Evolutionary conservation across 2,113 vertebrate genomes (phyloP).

Genomic region (Scomber japonicus): DNA sequence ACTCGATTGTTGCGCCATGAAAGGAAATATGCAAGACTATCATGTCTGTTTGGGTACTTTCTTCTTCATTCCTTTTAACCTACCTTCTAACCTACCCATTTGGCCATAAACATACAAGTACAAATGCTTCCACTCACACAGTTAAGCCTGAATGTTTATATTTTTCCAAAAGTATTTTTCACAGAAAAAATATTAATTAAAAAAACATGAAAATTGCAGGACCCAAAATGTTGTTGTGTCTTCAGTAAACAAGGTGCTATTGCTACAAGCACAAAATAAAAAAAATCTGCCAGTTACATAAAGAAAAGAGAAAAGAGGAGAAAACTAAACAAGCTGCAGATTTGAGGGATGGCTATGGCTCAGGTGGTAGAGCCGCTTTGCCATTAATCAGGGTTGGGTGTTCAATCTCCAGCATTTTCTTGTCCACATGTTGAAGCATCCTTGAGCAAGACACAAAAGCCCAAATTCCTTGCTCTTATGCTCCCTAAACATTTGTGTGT

Average conservation of each 20-base stretch:
- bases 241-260: neutral
- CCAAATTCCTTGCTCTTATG: neutral
- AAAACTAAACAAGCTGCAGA: no score
- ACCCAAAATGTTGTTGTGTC: neutral
- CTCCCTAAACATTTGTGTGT: neutral
- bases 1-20: constrained; percentile 64
- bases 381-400: neutral
- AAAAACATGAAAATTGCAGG: no score
- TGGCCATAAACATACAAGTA: neutral
- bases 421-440: neutral
- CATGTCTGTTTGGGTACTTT: constrained; percentile 62
- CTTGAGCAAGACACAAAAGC: neutral
- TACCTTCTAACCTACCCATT: neutral
- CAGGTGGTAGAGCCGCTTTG: constrained; percentile 4
- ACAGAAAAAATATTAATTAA: no score
- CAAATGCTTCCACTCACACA: neutral
- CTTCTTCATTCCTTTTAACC: constrained; percentile 33
- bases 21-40: constrained; percentile 62
- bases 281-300: constrained; percentile 1
- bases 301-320: constrained; percentile 1
- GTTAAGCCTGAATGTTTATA: neutral
- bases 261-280: neutral
- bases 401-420: constrained; percentile 12
- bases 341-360: constrained; percentile 15
- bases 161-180: no score